phyloP scores from a whole-genome alignment of 2,113 vertebrate genomes.

The Pampusana beccarii region DNA sequence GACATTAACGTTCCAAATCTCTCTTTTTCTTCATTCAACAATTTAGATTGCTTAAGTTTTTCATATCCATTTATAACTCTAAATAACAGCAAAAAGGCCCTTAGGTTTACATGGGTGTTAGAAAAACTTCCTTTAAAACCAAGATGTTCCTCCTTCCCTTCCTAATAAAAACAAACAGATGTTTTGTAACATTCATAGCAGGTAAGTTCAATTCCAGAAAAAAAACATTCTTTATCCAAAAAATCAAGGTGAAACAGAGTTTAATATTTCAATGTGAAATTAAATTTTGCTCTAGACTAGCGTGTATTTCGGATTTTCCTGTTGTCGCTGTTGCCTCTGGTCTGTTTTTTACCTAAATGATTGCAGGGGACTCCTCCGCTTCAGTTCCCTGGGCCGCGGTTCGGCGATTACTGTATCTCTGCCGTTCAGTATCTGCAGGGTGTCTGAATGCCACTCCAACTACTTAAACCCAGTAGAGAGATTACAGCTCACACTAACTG shows the following conservation, averaged over 20 bases:
- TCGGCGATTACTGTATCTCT: slow-evolving; percentile 82
- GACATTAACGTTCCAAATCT: not conserved
- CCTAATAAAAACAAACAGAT: not conserved
- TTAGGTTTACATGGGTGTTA: not conserved
- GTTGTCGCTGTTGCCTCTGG: not conserved
- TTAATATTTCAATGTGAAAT: not conserved
- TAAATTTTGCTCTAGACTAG: not conserved
- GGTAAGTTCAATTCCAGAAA: slow-evolving; percentile 16
- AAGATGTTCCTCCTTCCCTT: not conserved
- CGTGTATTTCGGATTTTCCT: not conserved
- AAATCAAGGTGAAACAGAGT: not conserved
- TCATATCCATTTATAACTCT: not conserved
- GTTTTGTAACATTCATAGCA: not conserved
- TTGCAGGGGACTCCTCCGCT: slow-evolving; percentile 31
- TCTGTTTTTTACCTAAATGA: not conserved
- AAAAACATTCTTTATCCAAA: not conserved
- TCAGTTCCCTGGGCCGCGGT: slow-evolving; percentile 27
- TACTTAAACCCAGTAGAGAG: slow-evolving; percentile 96
- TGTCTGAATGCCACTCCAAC: slow-evolving; percentile 86
- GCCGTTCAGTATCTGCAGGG: slow-evolving; percentile 80
- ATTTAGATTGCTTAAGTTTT: not conserved
- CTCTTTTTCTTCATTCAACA: not conserved
- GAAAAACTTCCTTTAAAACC: slow-evolving; percentile 1
- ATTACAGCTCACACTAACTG: slow-evolving; percentile 99
- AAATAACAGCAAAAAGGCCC: not conserved